Percentiles rank a stretch among this genome's conserved stretches.
These are phyloP conservation scores for Drosophila oshimai DNA, from an alignment of 1,140 invertebrate genomes.

Conservation along the genomic window DNA sequence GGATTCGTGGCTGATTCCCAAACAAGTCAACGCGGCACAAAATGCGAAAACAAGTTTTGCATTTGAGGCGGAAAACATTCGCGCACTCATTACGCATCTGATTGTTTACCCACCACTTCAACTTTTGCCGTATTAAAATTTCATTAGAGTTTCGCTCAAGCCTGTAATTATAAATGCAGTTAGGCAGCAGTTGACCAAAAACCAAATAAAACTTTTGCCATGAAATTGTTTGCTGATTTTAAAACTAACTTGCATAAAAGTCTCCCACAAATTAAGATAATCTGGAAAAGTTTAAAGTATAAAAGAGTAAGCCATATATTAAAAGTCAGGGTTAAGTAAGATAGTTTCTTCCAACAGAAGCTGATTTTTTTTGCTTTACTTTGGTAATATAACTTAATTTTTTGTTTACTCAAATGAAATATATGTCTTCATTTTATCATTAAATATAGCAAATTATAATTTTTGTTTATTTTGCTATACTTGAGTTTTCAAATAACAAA, in stretches of 20 bases:
- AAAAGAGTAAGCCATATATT: too few relatives aligned
- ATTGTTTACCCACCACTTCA: constrained; percentile 37
- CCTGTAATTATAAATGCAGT: constrained; percentile 46
- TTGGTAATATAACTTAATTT: too few relatives aligned
- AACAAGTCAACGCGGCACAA: background rate
- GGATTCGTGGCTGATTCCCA: constrained; percentile 17
- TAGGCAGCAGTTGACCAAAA: constrained; percentile 18
- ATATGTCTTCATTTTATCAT: too few relatives aligned
- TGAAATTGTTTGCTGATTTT: background rate
- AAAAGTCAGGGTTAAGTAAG: too few relatives aligned
- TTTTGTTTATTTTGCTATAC: too few relatives aligned
- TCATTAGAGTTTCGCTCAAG: constrained; percentile 40
- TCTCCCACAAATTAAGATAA: too few relatives aligned
- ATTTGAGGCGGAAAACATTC: constrained; percentile 40
- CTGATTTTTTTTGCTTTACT: too few relatives aligned
- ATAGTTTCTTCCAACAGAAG: too few relatives aligned
- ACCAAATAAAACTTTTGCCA: background rate
- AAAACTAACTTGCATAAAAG: background rate
- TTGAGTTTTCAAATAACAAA: too few relatives aligned
- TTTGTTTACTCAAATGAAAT: too few relatives aligned
- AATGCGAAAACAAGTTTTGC: constrained; percentile 9
- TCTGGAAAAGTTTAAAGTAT: too few relatives aligned
- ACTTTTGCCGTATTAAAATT: constrained; percentile 50
- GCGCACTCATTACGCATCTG: constrained; percentile 42
- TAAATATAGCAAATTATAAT: too few relatives aligned